Conservation (phyloP, 2,113 vertebrate genomes). For the Percopsis transmontana region DNA sequence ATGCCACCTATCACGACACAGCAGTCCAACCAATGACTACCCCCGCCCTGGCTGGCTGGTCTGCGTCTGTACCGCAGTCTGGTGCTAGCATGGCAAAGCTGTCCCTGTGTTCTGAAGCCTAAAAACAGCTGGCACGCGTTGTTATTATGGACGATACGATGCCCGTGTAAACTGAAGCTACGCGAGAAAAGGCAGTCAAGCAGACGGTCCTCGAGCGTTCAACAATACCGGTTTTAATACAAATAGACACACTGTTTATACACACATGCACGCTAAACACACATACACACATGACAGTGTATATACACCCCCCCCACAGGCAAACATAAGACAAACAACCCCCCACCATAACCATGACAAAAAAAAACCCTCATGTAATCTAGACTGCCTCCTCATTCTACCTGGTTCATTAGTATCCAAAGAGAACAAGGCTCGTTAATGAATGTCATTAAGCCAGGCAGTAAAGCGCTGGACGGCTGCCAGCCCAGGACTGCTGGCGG, state of each 20-base stretch:
- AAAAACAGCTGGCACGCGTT: slow-evolving; percentile 18
- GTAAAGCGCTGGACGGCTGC: slow-evolving; percentile 53
- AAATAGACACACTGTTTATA: too few species aligned
- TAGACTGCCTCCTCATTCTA: slow-evolving; percentile 2
- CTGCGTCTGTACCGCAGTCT: slow-evolving; percentile 1
- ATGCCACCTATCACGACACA: slow-evolving; percentile 37
- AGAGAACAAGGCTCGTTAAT: slow-evolving; percentile 47
- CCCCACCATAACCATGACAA: too few species aligned
- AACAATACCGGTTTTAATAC: too few species aligned
- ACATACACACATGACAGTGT: too few species aligned
- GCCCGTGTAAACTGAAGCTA: not conserved
- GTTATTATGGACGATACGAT: not conserved
- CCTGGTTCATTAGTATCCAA: slow-evolving; percentile 49
- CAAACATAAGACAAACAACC: too few species aligned
- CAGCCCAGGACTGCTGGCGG: slow-evolving; percentile 41
- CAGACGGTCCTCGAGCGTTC: too few species aligned
- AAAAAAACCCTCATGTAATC: not conserved
- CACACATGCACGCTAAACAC: too few species aligned
- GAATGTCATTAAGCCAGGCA: slow-evolving; percentile 51
- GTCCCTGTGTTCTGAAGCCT: not conserved
- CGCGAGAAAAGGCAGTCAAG: too few species aligned
- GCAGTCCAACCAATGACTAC: slow-evolving; percentile 17
- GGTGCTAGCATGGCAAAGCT: slow-evolving; percentile 12
- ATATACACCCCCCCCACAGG: too few species aligned
- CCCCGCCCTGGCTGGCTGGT: not conserved